A percentile compares a stretch with the other conserved stretches of the same genome.
Conservation (phyloP, 2,113 vertebrate species). For the Thamnophis sirtalis region DNA sequence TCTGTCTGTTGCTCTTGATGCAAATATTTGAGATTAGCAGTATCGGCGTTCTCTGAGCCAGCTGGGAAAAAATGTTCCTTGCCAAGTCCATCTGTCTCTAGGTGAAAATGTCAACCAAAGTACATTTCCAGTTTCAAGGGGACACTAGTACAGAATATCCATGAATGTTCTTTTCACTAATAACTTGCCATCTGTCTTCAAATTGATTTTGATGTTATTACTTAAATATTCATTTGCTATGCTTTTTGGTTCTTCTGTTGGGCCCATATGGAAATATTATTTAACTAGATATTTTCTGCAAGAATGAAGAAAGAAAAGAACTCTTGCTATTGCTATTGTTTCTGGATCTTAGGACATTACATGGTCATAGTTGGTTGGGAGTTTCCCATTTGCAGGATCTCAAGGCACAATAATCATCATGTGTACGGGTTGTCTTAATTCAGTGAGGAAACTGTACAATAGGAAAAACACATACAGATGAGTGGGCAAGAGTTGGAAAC, state of each 20-base stretch:
- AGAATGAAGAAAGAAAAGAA: neutral
- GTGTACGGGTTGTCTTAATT: neutral
- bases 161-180: neutral
- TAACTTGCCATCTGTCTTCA: neutral
- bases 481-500: neutral
- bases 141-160: neutral
- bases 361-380: neutral
- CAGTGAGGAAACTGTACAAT: neutral
- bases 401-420: neutral
- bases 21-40: neutral
- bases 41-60: neutral
- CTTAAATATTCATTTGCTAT: neutral
- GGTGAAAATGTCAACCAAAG: neutral
- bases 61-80: neutral
- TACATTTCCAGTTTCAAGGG: neutral
- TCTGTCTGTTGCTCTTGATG: neutral
- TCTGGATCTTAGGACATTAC: neutral
- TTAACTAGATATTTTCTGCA: neutral
- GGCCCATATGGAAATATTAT: neutral
- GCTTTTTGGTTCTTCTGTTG: neutral
- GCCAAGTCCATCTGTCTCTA: neutral
- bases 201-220: neutral
- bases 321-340: neutral
- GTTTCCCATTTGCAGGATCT: neutral
- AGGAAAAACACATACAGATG: neutral